Base-by-base conservation (phyloP, 2,888 invertebrate genomes). In the Pterobdella sp. region DNA sequence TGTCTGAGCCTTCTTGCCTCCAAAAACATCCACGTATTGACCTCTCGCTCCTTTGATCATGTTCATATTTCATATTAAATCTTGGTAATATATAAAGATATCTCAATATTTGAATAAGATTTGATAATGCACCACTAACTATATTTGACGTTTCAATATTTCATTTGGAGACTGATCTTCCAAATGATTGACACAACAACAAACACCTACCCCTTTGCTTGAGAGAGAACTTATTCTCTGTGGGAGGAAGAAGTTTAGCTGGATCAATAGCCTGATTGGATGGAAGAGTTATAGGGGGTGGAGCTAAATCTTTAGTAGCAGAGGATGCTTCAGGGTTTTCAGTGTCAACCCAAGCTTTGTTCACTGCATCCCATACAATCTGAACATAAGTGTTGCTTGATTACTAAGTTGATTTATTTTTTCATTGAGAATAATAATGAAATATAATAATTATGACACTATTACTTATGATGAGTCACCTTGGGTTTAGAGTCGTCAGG, bases 401-500 rank as follows among this genome's bases (percentile, higher is more conserved):
- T 67, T 34, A 29, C 4, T 29, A 42, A 18, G 18, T 14, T 42
- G 42, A 14, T 42, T 7, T 42, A 14, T 42, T 7, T 42, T 42
- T 7, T 42, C 10, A 18, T 42, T 42, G 42, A 18, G 42, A 7
- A 22, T 42, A 14, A 22, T 42, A 22, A 42, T 7, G 7, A 14
- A 14, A 22, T 14, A 22, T 7, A 42, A 22, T 14, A 22, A 22
- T 42, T 7, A 14, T 7, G 22, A 42, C 49, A 42, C 49, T 14
- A 7, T 14, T 22, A 42, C 49, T 14, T 22, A 42, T 22, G 22
- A 42, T 14, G 10, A 42, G 10, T 14, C 86, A 92, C 92, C 76
- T 90, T 86, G 76, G 93, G 93, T 86, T 94, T 91, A 84, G 90
- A 93, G 85, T 95, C 94, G 85, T 94, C 94, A 0, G 95, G 94